phyloP scores from a whole-genome alignment of 2,113 vertebrate species.

The Pimephales promelas region DNA sequence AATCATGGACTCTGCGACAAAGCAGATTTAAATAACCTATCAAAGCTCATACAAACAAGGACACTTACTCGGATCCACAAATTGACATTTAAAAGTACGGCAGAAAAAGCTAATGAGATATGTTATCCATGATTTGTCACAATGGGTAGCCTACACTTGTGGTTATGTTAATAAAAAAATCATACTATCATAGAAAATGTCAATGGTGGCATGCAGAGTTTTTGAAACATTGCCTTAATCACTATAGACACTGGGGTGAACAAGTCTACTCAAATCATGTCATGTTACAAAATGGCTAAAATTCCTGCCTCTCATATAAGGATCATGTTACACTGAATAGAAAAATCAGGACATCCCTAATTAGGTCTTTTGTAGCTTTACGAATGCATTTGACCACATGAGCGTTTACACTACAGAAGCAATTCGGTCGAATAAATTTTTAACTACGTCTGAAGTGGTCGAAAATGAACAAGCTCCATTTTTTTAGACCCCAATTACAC shows the following conservation, averaged over 20 bases:
- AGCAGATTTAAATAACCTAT: conserved; percentile 28
- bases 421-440: too few species aligned
- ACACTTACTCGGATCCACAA: not conserved
- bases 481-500: too few species aligned
- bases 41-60: conserved; percentile 9
- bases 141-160: not conserved
- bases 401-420: too few species aligned
- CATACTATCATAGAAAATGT: not conserved
- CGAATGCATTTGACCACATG: too few species aligned
- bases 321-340: too few species aligned
- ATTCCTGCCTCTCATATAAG: not conserved
- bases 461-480: too few species aligned
- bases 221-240: not conserved
- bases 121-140: not conserved
- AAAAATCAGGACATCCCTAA: too few species aligned
- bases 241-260: not conserved
- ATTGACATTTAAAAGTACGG: conserved; percentile 27
- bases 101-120: not conserved
- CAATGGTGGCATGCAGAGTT: not conserved
- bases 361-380: too few species aligned
- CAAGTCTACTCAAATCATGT: not conserved
- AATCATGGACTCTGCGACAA: not conserved
- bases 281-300: not conserved
- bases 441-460: too few species aligned
- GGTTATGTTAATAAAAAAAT: not conserved